phyloP scores from a whole-genome alignment of 2,797 vertebrate genomes.

The Parauchenoglanis punctatus region DNA sequence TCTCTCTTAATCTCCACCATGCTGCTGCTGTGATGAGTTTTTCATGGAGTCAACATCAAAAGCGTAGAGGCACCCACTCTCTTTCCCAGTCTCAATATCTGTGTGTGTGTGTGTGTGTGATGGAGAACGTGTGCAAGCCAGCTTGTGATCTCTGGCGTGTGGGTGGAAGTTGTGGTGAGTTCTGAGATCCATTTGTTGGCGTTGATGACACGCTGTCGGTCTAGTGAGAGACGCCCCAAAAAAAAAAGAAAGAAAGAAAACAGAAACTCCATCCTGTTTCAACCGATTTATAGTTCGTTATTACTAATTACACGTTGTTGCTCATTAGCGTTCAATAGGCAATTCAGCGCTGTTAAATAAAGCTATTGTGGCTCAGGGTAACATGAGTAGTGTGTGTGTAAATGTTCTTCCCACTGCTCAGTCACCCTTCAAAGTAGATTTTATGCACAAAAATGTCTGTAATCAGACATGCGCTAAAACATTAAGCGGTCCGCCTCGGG shows the following conservation, averaged over 20 bases:
- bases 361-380: neutral
- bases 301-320: neutral
- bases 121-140: neutral
- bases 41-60: conserved; percentile 49
- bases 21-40: conserved; percentile 37
- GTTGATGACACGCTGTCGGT: conserved; percentile 6
- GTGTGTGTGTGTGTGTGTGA: neutral
- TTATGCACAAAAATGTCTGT: neutral
- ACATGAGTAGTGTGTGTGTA: neutral
- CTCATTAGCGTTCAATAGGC: neutral
- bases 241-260: no score
- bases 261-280: neutral
- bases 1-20: conserved; percentile 7
- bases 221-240: neutral
- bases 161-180: conserved; percentile 26
- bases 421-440: neutral
- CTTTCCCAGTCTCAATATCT: conserved; percentile 10
- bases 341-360: neutral
- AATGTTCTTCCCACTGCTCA: conserved; percentile 2
- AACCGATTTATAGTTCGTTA: neutral
- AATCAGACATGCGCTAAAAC: conserved; percentile 4
- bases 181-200: conserved; percentile 26
- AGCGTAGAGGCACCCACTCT: conserved; percentile 33
- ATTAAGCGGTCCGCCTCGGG: conserved; percentile 1
- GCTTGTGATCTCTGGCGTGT: conserved; percentile 26